Conservation (phyloP, 2,888 invertebrate species). For the Coremacera marginata region DNA sequence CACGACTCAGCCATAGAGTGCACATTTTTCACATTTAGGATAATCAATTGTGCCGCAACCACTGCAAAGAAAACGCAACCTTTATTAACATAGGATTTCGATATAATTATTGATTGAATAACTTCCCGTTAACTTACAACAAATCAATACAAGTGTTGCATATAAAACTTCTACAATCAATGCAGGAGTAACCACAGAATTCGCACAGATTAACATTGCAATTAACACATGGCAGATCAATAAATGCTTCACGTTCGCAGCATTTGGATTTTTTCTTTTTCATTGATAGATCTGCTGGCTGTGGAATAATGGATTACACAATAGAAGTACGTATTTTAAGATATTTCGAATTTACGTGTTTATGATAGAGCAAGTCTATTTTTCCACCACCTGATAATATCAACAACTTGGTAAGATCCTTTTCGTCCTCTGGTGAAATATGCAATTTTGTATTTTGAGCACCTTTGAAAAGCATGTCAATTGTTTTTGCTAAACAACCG, state of each 20-base stretch:
- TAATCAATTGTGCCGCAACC: conserved; percentile 52
- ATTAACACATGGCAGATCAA: conserved; percentile 54
- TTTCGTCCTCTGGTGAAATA: conserved; percentile 3
- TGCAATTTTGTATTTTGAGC: conserved; percentile 39
- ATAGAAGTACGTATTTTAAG: background rate
- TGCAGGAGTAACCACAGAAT: conserved; percentile 61
- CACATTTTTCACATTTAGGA: conserved; percentile 58
- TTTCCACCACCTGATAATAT: conserved; percentile 56
- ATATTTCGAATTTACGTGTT: background rate
- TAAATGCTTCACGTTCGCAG: conserved; percentile 53
- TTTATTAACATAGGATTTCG: background rate
- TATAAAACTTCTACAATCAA: conserved; percentile 56
- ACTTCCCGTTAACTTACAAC: too few relatives aligned
- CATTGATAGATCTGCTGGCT: conserved; percentile 15
- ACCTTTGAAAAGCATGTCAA: conserved; percentile 54
- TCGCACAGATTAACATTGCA: conserved; percentile 58
- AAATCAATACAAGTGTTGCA: conserved; percentile 58
- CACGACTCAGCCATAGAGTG: conserved; percentile 25
- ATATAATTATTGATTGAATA: too few relatives aligned
- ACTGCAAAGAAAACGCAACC: conserved; percentile 44
- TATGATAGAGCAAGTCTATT: conserved; percentile 50
- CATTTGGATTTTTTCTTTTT: conserved; percentile 45
- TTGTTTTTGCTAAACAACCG: conserved; percentile 55
- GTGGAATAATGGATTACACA: background rate
- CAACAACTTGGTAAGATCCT: conserved; percentile 47